Evolutionary conservation across 2,113 vertebrate species (phyloP), one percentile per base, ranked within the genome.

Genomic region (Serinus canaria): DNA sequence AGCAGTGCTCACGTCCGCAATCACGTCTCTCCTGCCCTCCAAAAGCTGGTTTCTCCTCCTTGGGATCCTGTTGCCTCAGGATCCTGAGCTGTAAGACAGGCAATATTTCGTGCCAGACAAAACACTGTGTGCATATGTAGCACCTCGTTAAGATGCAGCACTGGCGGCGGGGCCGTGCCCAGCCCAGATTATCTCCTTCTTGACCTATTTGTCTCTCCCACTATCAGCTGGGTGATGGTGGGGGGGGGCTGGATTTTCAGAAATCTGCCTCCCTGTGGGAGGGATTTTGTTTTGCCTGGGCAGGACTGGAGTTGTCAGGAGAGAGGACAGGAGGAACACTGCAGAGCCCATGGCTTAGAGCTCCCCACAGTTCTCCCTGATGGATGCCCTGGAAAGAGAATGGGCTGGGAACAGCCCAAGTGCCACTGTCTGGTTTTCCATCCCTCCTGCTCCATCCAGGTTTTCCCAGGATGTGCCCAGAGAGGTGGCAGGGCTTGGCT

Each of bases 141-240:
- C 8, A 47, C 64, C 94, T 93, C 49, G 39, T 95, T 87, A 95
- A 89, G 83, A 89, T 88, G 87, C 93, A 72, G 87, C 1, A 7
- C 87, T 79, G 84, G 52, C 0, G 1, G 58, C 19, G 0, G 82
- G 12, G 47, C 84, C 13, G 6, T 50, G 86, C 27, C 18, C 13
- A 89, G 84, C 84, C 13, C 46, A 85, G 93, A 74, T 79, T 91
- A 35, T 78, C 84, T 82, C 70, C 7, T 88, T 76, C 77, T 79
- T 90, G 78, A 83, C 90, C 95, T 88, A 31, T 96, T 91, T 95
- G 90, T 92, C 88, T 72, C 91, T 87, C 66, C 52, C 19, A 27
- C 79, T 90, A 28, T 93, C 87, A 50, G 64, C 56, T 31, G 76
- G 56, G 77, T 78, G 83, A 63, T 67, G 41, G 39, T 12, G 41